Evolutionary conservation across 1,140 invertebrate genomes (phyloP), one percentile per base, ranked within the genome.

Genomic region (Cherax quadricarinatus): DNA sequence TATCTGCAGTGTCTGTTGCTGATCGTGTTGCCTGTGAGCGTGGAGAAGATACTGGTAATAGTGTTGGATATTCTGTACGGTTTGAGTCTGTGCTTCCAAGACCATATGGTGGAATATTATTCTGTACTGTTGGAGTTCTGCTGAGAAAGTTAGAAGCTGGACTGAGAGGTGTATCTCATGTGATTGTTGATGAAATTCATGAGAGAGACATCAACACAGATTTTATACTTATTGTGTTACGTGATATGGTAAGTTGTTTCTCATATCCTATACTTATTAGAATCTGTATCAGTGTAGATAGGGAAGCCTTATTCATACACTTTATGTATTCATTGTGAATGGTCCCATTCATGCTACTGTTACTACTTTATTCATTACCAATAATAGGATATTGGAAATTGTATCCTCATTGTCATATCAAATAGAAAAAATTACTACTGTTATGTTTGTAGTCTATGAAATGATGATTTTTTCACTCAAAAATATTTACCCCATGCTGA

Each of bases 151-250:
- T 99, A 6, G 98, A 98, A 95, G 96, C 96, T 10, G 98, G 98
- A 3, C 95, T 99, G 3, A 95, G 98, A 87, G 98, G 98, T 1
- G 97, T 99, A 14, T 98, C 97, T 9, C 98, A 99, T 94, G 97
- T 98, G 0, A 97, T 98, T 79, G 97, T 99, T 51, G 99, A 99
- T 95, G 99, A 99, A 96, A 98, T 99, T 92, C 99, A 99, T 94
- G 99, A 99, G 95, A 96, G 99, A 73, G 99, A 99, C 95, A 98
- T 99, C 0, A 99, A 99, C 95, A 98, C 98, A 53, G 99, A 99
- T 95, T 99, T 99, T 94, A 97, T 99, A 9, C 96, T 99, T 95
- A 98, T 99, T 78, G 96, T 99, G 0, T 95, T 99, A 0, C 96
- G 98, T 49, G 98, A 99, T 94, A 98, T 99, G 97, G 96, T 99